Evolutionary conservation across 1,140 invertebrate species (phyloP).

Genomic region (Cherax destructor): DNA sequence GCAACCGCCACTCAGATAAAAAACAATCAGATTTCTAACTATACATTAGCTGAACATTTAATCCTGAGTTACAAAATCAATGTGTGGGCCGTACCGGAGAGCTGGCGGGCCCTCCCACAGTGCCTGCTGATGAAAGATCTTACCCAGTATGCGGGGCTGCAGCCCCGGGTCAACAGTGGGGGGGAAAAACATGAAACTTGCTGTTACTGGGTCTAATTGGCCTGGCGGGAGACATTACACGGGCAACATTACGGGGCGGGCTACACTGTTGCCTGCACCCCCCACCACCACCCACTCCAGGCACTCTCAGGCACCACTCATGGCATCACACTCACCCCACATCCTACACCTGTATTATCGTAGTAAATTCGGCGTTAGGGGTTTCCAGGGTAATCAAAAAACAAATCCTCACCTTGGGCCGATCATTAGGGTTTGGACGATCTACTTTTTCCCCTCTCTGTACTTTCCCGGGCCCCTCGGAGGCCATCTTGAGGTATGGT

Average conservation of each 20-base stretch:
- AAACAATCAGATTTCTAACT: too few relatives aligned
- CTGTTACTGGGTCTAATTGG: not conserved
- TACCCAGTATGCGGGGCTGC: too few relatives aligned
- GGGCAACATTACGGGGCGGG: not conserved
- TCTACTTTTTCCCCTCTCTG: conserved; percentile 47
- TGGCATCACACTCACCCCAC: not conserved
- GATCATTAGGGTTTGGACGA: conserved; percentile 50
- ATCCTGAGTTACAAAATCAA: too few relatives aligned
- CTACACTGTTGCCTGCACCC: too few relatives aligned
- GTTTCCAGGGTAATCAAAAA: not conserved
- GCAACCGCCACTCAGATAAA: too few relatives aligned
- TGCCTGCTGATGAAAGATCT: too few relatives aligned
- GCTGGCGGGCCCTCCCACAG: too few relatives aligned
- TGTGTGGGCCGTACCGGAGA: too few relatives aligned
- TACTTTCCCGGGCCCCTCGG: conserved; percentile 56
- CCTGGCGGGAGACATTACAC: not conserved
- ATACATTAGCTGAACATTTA: too few relatives aligned
- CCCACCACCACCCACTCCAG: too few relatives aligned
- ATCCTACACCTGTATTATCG: not conserved
- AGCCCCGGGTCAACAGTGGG: not conserved
- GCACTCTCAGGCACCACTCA: too few relatives aligned
- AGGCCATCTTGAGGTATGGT: conserved; percentile 55
- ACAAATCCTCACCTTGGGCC: conserved; percentile 56
- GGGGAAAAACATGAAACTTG: conserved; percentile 38
- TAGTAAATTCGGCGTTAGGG: not conserved